Base-by-base conservation (phyloP, 2,113 vertebrate species). In the Isurus oxyrinchus region DNA sequence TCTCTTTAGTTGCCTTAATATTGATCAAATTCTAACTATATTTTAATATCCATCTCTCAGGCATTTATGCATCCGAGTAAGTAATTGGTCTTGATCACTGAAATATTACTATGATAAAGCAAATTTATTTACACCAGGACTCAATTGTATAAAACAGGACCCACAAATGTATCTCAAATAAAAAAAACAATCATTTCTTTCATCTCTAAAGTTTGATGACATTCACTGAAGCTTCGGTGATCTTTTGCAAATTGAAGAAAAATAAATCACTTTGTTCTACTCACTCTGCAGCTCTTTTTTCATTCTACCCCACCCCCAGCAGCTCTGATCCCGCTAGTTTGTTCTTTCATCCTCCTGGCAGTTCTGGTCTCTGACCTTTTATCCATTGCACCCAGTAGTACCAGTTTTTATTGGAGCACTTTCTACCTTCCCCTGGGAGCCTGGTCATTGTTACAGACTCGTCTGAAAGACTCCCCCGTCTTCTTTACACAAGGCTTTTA, bases 341-440 rank as follows among this genome's bases (percentile, higher is more conserved):
- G 61, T 53, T 31, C 66, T 67, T 69, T 72, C 94, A 69, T 53
- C 63, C 94, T 95, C 40, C 66, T 95, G 21, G 63, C 66, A 53
- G 94, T 53, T 69, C 63, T 95, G 40, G 7, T 53, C 40, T 44
- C 10, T 95, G 94, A 95, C 94, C 94, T 95, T 53, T 95, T 49
- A 69, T 53, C 94, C 84, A 44, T 87, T 87, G 44, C 44, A 87
- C 44, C 84, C 94, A 53, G 94, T 31, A 49, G 63, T 40, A 69
- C 40, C 94, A 69, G 63, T 69, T 69, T 95, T 95, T 95, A 69
- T 95, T 95, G 94, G 21, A 69, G 40, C 21, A 67, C 25, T 95
- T 95, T 31, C 91, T 69, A 49, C 40, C 94, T 69, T 95, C 94
- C 94, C 66, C 25, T 27, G 63, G 94, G 94, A 95, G 94, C 40